These are phyloP conservation scores for Conomelus anceps DNA, from an alignment of 2,888 invertebrate species.

Conservation along the genomic window DNA sequence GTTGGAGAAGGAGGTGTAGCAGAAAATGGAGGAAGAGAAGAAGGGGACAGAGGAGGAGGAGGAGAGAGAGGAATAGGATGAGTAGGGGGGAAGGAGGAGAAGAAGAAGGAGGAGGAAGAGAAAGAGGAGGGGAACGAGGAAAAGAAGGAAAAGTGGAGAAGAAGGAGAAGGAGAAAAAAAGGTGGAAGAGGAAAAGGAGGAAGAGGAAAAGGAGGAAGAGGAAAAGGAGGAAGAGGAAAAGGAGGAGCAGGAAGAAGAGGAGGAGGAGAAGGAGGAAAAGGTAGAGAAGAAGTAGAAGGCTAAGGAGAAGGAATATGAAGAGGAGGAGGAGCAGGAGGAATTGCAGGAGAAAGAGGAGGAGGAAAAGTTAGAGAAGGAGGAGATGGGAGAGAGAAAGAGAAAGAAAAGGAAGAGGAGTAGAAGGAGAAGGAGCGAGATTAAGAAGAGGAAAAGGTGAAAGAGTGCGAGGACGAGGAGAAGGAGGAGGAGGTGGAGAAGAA, in stretches of 20 bases:
- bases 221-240: not conserved
- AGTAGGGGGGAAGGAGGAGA: not conserved
- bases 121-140: not conserved
- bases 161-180: not conserved
- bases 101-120: not conserved
- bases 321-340: not conserved
- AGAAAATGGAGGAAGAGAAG: too few relatives aligned
- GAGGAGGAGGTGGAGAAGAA: not conserved
- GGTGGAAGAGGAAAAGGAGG: not conserved
- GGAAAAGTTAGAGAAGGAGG: not conserved
- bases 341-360: not conserved
- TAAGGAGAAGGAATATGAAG: not conserved
- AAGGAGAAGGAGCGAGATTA: not conserved
- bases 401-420: not conserved
- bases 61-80: too few relatives aligned
- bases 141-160: not conserved
- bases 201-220: not conserved
- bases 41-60: too few relatives aligned
- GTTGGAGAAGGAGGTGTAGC: too few relatives aligned
- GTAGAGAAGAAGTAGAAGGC: not conserved
- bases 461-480: not conserved
- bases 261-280: not conserved
- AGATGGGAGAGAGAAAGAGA: not conserved
- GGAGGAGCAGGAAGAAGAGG: not conserved
- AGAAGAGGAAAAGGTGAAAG: not conserved